Evolutionary conservation across 2,888 invertebrate genomes (phyloP).

Genomic region (Stenolophus ochropezus): DNA sequence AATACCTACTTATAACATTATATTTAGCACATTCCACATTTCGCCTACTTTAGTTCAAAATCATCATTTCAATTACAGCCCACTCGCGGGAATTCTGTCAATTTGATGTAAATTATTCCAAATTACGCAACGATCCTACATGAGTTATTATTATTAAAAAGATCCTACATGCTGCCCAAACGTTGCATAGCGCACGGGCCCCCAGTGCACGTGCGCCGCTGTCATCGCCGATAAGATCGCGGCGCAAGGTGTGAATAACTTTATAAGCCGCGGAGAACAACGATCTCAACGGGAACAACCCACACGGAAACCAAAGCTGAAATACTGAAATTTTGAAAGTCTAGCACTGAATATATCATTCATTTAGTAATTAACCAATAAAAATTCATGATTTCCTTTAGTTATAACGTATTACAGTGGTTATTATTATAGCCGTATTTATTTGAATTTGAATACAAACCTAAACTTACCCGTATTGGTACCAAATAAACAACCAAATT

Average conservation of each 20-base stretch:
- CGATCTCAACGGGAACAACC: no score
- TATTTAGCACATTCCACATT: background rate
- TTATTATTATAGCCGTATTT: no score
- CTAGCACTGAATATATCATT: no score
- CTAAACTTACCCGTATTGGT: no score
- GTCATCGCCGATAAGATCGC: background rate
- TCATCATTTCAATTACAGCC: background rate
- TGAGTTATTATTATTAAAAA: background rate
- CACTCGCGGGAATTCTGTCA: background rate
- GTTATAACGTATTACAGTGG: no score
- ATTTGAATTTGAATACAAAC: no score
- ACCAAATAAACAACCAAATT: no score
- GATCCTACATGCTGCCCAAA: background rate
- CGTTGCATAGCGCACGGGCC: background rate
- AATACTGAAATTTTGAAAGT: no score
- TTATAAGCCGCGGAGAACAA: conserved; percentile 40
- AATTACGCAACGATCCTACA: background rate
- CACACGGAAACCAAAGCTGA: no score
- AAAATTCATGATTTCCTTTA: no score
- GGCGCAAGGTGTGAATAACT: conserved; percentile 42
- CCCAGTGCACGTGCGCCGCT: conserved; percentile 11
- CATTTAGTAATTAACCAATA: no score
- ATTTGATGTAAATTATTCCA: background rate
- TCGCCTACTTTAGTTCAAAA: background rate
- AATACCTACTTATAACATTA: background rate